These are phyloP conservation scores for Cyphomyrus discorhynchus DNA, from an alignment of 2,113 vertebrate species.

Conservation along the genomic window DNA sequence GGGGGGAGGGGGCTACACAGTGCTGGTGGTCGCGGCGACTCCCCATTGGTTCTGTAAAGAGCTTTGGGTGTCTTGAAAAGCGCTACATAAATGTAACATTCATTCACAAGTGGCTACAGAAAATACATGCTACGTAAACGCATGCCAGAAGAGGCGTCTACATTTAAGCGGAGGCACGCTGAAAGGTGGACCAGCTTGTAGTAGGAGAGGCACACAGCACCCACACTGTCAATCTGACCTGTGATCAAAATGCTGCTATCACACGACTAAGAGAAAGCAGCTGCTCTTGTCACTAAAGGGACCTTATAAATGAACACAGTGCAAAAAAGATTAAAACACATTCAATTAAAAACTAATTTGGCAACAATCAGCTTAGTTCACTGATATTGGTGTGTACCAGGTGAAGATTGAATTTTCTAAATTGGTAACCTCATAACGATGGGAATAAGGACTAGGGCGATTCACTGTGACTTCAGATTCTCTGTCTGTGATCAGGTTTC, in stretches of 20 bases:
- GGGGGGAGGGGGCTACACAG: not conserved
- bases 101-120: not conserved
- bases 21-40: not conserved
- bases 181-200: not conserved
- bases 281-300: not conserved
- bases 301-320: not conserved
- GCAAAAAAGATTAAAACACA: not conserved
- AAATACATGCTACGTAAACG: not conserved
- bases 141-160: not conserved
- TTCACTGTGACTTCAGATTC: not conserved
- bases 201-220: not conserved
- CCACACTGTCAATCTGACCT: not conserved
- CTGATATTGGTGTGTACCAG: not conserved
- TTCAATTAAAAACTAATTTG: not conserved
- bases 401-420: not conserved
- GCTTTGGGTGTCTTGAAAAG: not conserved
- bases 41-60: not conserved
- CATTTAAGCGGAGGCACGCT: not conserved
- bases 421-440: not conserved
- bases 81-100: not conserved
- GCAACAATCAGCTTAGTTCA: not conserved
- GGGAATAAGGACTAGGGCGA: not conserved
- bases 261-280: not conserved
- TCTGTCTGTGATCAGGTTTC: not conserved
- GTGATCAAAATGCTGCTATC: not conserved